Evolutionary conservation across 2,888 invertebrate species (phyloP).

Genomic region (Sarcophaga subvicina): DNA sequence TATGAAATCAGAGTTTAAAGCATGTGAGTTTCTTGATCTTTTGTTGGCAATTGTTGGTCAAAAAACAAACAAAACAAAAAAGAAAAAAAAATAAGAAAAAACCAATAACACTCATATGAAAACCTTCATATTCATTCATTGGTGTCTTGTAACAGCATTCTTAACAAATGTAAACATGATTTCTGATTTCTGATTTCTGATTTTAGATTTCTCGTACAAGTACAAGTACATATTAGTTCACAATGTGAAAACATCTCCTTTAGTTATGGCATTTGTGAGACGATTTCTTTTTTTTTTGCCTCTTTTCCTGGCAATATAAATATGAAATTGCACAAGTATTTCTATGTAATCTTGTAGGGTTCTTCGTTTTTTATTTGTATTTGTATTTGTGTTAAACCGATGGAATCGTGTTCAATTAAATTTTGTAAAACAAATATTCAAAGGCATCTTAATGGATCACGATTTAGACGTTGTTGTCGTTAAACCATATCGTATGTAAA

Average conservation of each 20-base stretch:
- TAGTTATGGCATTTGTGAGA: constrained; percentile 9
- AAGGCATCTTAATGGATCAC: constrained; percentile 67
- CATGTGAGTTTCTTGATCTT: constrained; percentile 31
- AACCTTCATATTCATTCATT: not conserved
- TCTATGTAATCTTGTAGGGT: constrained; percentile 55
- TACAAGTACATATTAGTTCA: not conserved
- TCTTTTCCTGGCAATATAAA: constrained; percentile 27
- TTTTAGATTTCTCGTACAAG: not conserved
- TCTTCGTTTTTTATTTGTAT: constrained; percentile 35
- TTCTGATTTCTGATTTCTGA: constrained; percentile 35
- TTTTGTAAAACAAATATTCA: constrained; percentile 62
- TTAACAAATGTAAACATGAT: constrained; percentile 62
- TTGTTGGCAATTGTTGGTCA: constrained; percentile 54
- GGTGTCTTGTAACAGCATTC: constrained; percentile 46
- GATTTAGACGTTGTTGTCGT: constrained; percentile 52
- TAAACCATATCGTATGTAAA: constrained; percentile 45
- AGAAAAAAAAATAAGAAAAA: too few species aligned
- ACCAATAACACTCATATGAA: constrained; percentile 3
- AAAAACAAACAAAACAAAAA: not conserved
- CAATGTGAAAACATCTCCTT: constrained; percentile 39
- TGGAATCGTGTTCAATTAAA: constrained; percentile 69
- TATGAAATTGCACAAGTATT: constrained; percentile 63
- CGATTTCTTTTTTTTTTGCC: constrained; percentile 6
- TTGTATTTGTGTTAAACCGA: constrained; percentile 14
- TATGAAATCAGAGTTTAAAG: constrained; percentile 48